These are phyloP conservation scores for Chelon labrosus DNA, from an alignment of 2,797 vertebrate species.

Conservation along the genomic window DNA sequence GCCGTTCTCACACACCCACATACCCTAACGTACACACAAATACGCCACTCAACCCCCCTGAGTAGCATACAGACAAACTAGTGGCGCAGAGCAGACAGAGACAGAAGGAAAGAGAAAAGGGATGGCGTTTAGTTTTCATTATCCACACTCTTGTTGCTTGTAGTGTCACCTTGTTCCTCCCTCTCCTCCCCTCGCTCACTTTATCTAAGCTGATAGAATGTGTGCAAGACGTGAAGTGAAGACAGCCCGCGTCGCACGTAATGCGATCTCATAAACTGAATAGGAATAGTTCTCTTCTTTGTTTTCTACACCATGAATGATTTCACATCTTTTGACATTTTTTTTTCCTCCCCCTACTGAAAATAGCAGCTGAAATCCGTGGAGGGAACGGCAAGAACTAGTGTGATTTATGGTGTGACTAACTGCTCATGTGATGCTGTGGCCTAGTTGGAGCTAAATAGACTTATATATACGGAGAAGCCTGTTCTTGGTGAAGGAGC, in stretches of 20 bases:
- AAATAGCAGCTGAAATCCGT: conserved; percentile 68
- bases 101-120: conserved; percentile 36
- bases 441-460: conserved; percentile 71
- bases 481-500: conserved; percentile 29
- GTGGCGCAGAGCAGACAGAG: conserved; percentile 52
- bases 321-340: conserved; percentile 15
- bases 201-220: conserved; percentile 48
- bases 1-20: conserved; percentile 22
- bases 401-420: conserved; percentile 73
- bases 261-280: conserved; percentile 59
- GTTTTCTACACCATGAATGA: conserved; percentile 43
- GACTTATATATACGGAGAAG: conserved; percentile 39
- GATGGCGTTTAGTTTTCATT: conserved; percentile 76
- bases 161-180: conserved; percentile 68
- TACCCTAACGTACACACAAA: neutral
- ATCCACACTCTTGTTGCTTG: conserved; percentile 66
- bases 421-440: conserved; percentile 66
- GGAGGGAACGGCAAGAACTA: conserved; percentile 53
- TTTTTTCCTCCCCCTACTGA: conserved; percentile 9
- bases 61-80: conserved; percentile 62
- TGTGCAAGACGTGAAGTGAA: conserved; percentile 41
- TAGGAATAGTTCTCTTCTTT: conserved; percentile 35
- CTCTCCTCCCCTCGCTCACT: conserved; percentile 19
- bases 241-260: conserved; percentile 27
- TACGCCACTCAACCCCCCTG: conserved; percentile 51